Evolutionary conservation across 2,797 vertebrate species (phyloP), one percentile per base, ranked within the genome.

Genomic region (Clarias platycephalus): DNA sequence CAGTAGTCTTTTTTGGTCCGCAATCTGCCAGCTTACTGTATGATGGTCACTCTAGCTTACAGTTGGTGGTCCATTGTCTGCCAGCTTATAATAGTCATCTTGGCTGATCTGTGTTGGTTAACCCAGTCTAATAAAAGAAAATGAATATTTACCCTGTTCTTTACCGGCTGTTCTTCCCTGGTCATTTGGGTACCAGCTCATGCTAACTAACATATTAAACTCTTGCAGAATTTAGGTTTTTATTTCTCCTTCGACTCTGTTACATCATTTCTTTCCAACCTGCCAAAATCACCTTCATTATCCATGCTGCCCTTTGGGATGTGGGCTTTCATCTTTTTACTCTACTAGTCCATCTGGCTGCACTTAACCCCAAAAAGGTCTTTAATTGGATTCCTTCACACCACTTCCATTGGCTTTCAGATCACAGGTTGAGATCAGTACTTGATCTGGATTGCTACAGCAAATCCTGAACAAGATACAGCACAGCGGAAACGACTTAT

Each of bases 331-430:
- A 62, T 40, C 75, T 20, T 37, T 77, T 20, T 10, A 24, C 55
- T 58, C 31, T 12, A 77, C 10, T 24, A 13, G 5, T 40, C 75
- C 31, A 40, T 78, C 31, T 62, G 31, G 20, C 49, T 57, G 72
- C 71, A 55, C 26, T 75, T 74, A 53, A 74, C 44, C n/a, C 0
- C 44, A 18, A 18, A 55, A 62, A 77, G 28, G 31, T 62, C 57
- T 62, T 78, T 62, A 78, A 78, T 4, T 78, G 13, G 57, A 62
- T 40, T 34, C 22, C 37, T 77, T 62, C 57, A n/a, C 75, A 60
- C 57, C 20, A 24, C 31, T n/a, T 77, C 5, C 5, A 15, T n/a
- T 15, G 55, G 12, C 20, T 34, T 28, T 76, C 53, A 34, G 28
- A 76, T 12, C 28, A 28, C 4, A 34, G 16, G 22, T 58, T 10